Percentiles rank a stretch among this genome's conserved stretches.
phyloP scores from a whole-genome alignment of 2,888 invertebrate genomes.

The Protodeltote pygarga region DNA sequence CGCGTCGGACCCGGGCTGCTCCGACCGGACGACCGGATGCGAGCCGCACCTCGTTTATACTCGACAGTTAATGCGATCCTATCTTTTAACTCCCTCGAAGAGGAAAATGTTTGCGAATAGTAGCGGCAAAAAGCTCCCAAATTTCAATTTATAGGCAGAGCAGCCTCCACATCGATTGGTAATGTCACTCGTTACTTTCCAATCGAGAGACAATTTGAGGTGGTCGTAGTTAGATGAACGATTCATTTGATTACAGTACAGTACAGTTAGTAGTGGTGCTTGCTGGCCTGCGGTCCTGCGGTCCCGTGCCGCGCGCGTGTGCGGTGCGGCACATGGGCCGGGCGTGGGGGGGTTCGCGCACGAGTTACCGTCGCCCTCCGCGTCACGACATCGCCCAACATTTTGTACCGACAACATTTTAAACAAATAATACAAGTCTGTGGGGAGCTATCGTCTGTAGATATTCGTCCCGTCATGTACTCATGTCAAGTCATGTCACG shows the following conservation, averaged over 20 bases:
- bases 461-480: neutral
- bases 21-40: conserved; percentile 32
- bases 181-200: conserved; percentile 8
- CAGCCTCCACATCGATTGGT: conserved; percentile 7
- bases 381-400: conserved; percentile 8
- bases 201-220: conserved; percentile 18
- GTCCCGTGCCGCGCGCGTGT: neutral
- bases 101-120: conserved; percentile 40
- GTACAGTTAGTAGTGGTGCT: conserved; percentile 3
- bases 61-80: conserved; percentile 76
- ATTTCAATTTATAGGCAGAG: conserved; percentile 6
- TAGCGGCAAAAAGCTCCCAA: conserved; percentile 12
- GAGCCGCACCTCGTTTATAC: conserved; percentile 66
- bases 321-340: conserved; percentile 9
- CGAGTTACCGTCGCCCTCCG: conserved; percentile 14
- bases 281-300: too few relatives aligned
- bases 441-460: conserved; percentile 1
- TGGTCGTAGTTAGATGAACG: conserved; percentile 13
- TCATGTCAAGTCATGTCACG: conserved; percentile 3
- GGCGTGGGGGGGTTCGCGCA: conserved; percentile 11
- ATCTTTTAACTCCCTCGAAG: conserved; percentile 72
- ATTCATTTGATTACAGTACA: conserved; percentile 24
- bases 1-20: conserved; percentile 20
- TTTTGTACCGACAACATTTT: conserved; percentile 33
- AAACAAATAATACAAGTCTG: conserved; percentile 20